Evolutionary conservation across 2,888 invertebrate species (phyloP).

Genomic region (Microctonus brassicae): DNA sequence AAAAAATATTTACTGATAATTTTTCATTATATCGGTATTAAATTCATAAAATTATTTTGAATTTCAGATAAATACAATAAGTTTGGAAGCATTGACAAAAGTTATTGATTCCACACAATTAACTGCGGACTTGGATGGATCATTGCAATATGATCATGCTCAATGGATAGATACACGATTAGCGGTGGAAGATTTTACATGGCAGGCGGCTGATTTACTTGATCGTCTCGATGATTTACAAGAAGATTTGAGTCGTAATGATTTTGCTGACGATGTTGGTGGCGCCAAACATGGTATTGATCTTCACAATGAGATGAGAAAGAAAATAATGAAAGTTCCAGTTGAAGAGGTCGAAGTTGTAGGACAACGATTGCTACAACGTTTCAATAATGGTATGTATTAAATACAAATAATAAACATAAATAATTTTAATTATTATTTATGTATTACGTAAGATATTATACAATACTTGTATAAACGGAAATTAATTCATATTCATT

Average conservation of each 20-base stretch:
- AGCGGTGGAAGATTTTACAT: slow-evolving; percentile 94
- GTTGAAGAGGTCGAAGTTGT: slow-evolving; percentile 94
- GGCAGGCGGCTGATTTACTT: slow-evolving; percentile 94
- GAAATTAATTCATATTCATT: not conserved
- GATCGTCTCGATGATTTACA: slow-evolving; percentile 93
- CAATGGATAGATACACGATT: slow-evolving; percentile 97
- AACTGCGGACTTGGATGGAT: slow-evolving; percentile 94
- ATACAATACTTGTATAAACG: not conserved
- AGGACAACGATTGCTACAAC: slow-evolving; percentile 81
- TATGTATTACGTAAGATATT: too few relatives aligned
- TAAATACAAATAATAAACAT: not conserved
- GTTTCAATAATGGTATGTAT: slow-evolving; percentile 68
- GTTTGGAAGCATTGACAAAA: slow-evolving; percentile 93
- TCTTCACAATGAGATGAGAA: slow-evolving; percentile 93
- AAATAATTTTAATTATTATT: too few relatives aligned
- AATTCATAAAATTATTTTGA: slow-evolving; percentile 12
- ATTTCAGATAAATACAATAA: slow-evolving; percentile 94
- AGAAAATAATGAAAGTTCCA: slow-evolving; percentile 92
- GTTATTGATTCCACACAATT: slow-evolving; percentile 93
- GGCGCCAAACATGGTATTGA: slow-evolving; percentile 93
- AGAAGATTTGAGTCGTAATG: slow-evolving; percentile 92
- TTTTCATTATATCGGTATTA: slow-evolving; percentile 18
- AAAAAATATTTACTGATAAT: not conserved
- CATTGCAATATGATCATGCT: slow-evolving; percentile 93
- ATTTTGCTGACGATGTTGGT: slow-evolving; percentile 94